Evolutionary conservation across 2,797 vertebrate genomes (phyloP), one percentile per base, ranked within the genome.

Genomic region (Fundulus diaphanus): DNA sequence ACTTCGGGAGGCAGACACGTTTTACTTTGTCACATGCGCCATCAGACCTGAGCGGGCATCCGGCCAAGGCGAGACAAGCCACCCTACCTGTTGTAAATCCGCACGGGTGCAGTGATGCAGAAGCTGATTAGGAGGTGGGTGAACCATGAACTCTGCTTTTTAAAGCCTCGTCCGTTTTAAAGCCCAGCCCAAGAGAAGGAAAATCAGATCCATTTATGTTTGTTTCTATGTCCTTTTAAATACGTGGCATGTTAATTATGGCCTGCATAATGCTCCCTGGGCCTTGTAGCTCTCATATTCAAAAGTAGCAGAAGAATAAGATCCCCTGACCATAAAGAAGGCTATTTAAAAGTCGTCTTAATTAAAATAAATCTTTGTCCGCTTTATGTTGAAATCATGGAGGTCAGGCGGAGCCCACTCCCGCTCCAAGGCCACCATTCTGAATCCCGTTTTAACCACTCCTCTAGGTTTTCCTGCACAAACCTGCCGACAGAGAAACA

Each of bases 1-100:
- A 84, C 46, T 11, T 35, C 4, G 37, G 65, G 65, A 79, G 57
- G 65, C 66, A 42, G 82, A 57, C 63, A 24, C 29, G 3, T 48
- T 72, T 35, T 7, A 59, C 73, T 80, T 69, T 9, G 81, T 92
- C 89, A 89, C 89, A 63, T 85, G 87, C 1, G 69, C 68, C 11
- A 33, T 57, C 80, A 79, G 15, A 84, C 82, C 85, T 84, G 85
- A 87, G 73, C 31, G 8, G 85, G 83, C n/a, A 0, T 27, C 3
- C 3, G 59, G 40, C 83, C 80, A 72, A 44, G 51, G n/a, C 7
- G 1, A 54, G 49, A 65, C 52, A 2, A 52, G 61, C 61, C 6
- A 1, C 54, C 31, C 79, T 80, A 88, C 89, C 88, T 88, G 82
- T 77, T 83, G 78, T 40, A 52, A 66, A 72, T 83, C 49, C 75